Evolutionary conservation across 1,140 invertebrate genomes (phyloP), one percentile per base, ranked within the genome.

Genomic region (Trichonephila clavata): DNA sequence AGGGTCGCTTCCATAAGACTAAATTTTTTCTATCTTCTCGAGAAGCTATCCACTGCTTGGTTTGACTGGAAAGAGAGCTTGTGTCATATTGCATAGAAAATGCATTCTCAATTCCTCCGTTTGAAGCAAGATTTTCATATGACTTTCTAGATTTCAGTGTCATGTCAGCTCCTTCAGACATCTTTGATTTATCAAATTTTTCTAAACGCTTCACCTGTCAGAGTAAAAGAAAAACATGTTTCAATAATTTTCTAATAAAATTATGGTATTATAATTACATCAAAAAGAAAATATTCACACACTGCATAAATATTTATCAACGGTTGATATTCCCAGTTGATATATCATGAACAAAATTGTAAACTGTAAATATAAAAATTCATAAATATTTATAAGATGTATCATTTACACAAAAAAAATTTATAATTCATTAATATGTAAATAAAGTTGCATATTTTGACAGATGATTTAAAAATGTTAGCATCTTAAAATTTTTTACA

Each of bases 1-100:
- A 95, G 43, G 98, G 98, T 95, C 97, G 97, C 95, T 97, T 97
- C 98, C 98, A 99, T 92, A 99, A 95, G 60, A 99, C 98, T 94
- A 99, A 95, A 95, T 97, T 97, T 95, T 96, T 95, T 60, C 96
- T 94, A 94, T 96, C 96, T 86, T 95, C 94, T 81, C 80, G 59
- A 21, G 24, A 27, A 20, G 77, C 92, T 7, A 93, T 93, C 86
- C 68, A 89, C n/a, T 81, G 63, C 27, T 88, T 93, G 14, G 83
- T 65, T 71, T 93, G 89, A 89, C 24, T 93, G 18, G 90, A 90
- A 14, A 92, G 65, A n/a, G 61, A 65, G 59, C 83, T 83, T 8
- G 94, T 18, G 57, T 84, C 89, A 59, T 87, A 88, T 43, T 94
- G 93, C 87, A 94, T 43, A 50, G 93, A 84, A 71, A 90, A 90